Base-by-base conservation (phyloP, 2,797 vertebrate species). In the Hybognathus amarus region DNA sequence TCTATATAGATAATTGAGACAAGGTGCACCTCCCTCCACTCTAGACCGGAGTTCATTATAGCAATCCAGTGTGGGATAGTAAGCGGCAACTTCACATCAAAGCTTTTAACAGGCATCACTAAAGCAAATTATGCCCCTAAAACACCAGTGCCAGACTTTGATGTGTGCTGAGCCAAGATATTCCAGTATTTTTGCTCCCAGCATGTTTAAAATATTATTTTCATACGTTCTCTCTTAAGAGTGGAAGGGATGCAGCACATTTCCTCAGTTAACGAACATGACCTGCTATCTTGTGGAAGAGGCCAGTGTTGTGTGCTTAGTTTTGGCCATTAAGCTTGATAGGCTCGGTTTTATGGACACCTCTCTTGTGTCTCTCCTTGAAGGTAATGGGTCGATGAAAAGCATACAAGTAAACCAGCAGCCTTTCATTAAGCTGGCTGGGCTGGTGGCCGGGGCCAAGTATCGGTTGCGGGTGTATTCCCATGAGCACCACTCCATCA, bases 401-500 rank as follows among this genome's bases (percentile, higher is more conserved):
- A 93, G 87, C 90, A 90, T 96, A 90, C 89, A 87, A 8, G 95
- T 96, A 95, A 96, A 93, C 92, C 93, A 95, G 75, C 95, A 95
- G 92, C 93, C 94, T 88, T 95, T 95, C 64, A 89, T 97, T 94
- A 96, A 93, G 90, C 94, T 99, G 95, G 93, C 93, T 89, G 95
- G 97, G 93, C 96, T 99, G 95, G 95, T 93, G 88, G 95, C 96
- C 86, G 97, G 97, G 81, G 96, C 96, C 94, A 96, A 91, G 91
- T 99, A 99, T 95, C 95, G 95, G 71, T 94, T 99, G 93, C 96
- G 97, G 92, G 96, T 99, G 93, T 98, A 96, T 94, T 96, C 97
- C 93, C 94, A 94, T 90, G 96, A 96, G 91, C 94, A 96, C 93
- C 93, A 95, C 93, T 94, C 91, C 93, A 85, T 98, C 95, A 97